Base-by-base conservation (phyloP, 2,113 vertebrate genomes). In the Dermatemys mawii region DNA sequence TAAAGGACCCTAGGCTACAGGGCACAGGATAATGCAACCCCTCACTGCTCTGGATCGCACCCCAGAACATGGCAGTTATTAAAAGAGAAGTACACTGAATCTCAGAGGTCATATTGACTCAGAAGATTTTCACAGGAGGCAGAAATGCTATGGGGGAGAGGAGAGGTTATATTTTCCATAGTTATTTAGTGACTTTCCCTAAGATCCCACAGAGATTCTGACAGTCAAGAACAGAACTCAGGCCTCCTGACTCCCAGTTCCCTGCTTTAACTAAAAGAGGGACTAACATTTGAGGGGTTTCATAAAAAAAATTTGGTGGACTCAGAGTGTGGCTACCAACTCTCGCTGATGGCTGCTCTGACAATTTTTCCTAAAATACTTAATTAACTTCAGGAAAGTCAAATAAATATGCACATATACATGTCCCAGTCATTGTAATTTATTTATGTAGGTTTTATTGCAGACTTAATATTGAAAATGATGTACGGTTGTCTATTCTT, bases 251-350 rank as follows among this genome's bases (percentile, higher is more conserved):
- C 92, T 54, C 78, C 92, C 91, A 80, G 80, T 87, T 5, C 83
- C 50, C 90, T 90, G 55, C 27, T 96, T 57, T 94, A 96, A 97
- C 95, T 96, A 96, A 54, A 96, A 49, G 73, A 91, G 91, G 93
- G 93, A 96, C 96, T 96, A 96, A 95, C 82, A 91, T 63, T 63
- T 16, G 46, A 54, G 53, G 22, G 53, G 22, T 54, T 9, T 54
- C 53, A 26, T 22, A 54, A 22, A 21, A 54, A 24, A 51, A 8
- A 8, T 54, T 54, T 54, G 53, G 53, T 54, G 49, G 14, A 19
- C 53, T 54, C 53, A 54, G 53, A 54, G 19, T 54, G 7, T 8
- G 4, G 22, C 22, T 54, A 54, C 53, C 53, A 24, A 54, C 53
- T 54, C 53, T 54, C 24, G 53, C 53, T 24, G 22, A 22, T 54